Conservation (phyloP, 2,888 invertebrate species). For the Lottia gigantea region DNA sequence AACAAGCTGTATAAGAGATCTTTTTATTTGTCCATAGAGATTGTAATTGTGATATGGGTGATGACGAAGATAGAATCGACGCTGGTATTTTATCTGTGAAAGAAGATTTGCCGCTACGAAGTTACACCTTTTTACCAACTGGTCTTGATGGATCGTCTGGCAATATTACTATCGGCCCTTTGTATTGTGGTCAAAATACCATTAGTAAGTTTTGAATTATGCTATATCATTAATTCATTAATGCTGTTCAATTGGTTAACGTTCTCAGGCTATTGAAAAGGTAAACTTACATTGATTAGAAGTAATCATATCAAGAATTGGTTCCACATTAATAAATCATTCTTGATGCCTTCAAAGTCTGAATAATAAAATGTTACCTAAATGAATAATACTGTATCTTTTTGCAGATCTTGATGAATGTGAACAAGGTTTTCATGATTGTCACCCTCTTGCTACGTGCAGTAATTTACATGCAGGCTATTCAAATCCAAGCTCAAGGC, state of each 20-base stretch:
- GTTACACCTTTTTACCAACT: constrained; percentile 27
- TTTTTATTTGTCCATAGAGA: constrained; percentile 32
- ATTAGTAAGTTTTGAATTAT: constrained; percentile 40
- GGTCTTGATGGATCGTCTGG: constrained; percentile 15
- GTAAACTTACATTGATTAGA: too few relatives aligned
- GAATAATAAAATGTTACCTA: too few relatives aligned
- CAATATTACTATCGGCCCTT: constrained; percentile 46
- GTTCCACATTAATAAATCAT: too few relatives aligned
- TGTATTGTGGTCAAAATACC: constrained; percentile 45
- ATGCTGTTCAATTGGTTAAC: too few relatives aligned
- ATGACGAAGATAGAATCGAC: constrained; percentile 44
- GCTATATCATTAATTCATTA: too few relatives aligned
- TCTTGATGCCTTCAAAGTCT: too few relatives aligned
- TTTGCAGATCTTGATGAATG: constrained; percentile 89
- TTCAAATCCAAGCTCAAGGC: too few relatives aligned
- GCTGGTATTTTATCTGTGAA: constrained; percentile 47
- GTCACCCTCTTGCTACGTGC: constrained; percentile 86
- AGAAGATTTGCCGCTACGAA: constrained; percentile 41
- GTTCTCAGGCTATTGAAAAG: too few relatives aligned
- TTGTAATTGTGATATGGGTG: constrained; percentile 59
- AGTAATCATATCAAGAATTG: too few relatives aligned
- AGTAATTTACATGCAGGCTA: too few relatives aligned
- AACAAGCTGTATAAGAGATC: too few relatives aligned
- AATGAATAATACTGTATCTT: neutral
- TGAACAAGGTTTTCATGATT: constrained; percentile 77